Evolutionary conservation across 1,140 invertebrate species (phyloP).

Genomic region (Laupala kohalensis): DNA sequence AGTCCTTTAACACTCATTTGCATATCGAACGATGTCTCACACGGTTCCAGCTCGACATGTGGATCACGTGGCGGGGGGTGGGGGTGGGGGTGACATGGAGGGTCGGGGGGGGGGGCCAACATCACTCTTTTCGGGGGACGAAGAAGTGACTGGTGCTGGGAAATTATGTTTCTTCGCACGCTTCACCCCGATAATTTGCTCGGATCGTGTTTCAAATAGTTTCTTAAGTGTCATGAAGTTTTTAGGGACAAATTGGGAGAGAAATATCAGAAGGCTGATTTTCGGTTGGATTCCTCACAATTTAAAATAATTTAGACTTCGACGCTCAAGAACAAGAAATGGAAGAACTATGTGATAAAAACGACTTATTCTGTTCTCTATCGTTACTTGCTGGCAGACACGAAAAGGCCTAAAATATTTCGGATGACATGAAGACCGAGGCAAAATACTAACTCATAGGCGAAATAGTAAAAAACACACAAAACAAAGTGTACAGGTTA

Average conservation of each 20-base stretch:
- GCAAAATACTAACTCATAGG: too few species aligned
- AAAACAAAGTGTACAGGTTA: too few species aligned
- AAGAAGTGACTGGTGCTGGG: neutral
- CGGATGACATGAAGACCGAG: too few species aligned
- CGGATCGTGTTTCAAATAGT: neutral
- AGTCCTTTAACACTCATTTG: neutral
- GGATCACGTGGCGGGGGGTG: neutral
- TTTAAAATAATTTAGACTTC: neutral
- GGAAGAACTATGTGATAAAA: too few species aligned
- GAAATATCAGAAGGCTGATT: neutral
- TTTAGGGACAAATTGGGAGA: neutral
- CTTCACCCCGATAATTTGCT: neutral
- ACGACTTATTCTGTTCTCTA: too few species aligned
- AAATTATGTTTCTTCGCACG: neutral
- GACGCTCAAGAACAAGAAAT: neutral
- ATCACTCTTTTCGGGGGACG: too few species aligned
- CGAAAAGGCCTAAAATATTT: too few species aligned
- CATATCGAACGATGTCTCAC: neutral
- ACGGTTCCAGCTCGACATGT: too few species aligned
- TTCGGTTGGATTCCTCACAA: neutral
- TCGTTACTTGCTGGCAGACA: too few species aligned
- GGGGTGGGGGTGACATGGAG: neutral
- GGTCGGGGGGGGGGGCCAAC: neutral
- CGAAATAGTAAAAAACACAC: too few species aligned
- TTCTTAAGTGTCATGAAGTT: neutral